phyloP scores from a whole-genome alignment of 2,797 vertebrate species.

The Gouania willdenowi region DNA sequence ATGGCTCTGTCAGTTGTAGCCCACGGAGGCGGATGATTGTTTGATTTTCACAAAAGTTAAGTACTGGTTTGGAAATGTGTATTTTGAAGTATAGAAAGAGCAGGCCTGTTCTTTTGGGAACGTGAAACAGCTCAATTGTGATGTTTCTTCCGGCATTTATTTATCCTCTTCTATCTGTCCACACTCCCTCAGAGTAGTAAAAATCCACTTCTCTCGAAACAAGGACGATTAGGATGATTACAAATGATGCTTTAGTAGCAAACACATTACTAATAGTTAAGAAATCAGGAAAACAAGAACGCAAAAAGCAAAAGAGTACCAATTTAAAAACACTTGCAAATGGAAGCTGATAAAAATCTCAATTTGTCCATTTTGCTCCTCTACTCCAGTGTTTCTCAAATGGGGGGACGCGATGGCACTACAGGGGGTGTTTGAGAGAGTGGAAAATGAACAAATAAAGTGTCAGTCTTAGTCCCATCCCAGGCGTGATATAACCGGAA shows the following conservation, averaged over 20 bases:
- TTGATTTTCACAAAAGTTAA: slow-evolving; percentile 44
- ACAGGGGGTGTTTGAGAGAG: too few species aligned
- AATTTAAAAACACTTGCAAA: too few species aligned
- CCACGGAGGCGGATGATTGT: slow-evolving; percentile 14
- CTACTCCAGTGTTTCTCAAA: too few species aligned
- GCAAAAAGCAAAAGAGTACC: too few species aligned
- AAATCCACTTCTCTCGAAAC: slow-evolving; percentile 25
- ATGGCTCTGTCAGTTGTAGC: slow-evolving; percentile 3
- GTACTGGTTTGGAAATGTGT: slow-evolving; percentile 24
- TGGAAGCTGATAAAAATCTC: too few species aligned
- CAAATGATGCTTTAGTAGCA: slow-evolving; percentile 31
- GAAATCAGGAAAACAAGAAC: slow-evolving; percentile 20
- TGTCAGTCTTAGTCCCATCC: too few species aligned
- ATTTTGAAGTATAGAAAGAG: slow-evolving; percentile 27
- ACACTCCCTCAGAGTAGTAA: slow-evolving; percentile 18
- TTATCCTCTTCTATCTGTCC: slow-evolving; percentile 10
- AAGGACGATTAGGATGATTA: slow-evolving; percentile 48
- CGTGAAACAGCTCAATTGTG: slow-evolving; percentile 5
- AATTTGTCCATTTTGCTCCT: too few species aligned
- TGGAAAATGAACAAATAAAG: too few species aligned
- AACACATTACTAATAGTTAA: slow-evolving; percentile 34
- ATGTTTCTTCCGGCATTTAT: slow-evolving; percentile 21
- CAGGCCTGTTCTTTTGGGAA: slow-evolving; percentile 22
- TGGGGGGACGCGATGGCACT: too few species aligned
- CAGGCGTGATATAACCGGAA: too few species aligned